Evolutionary conservation across 2,113 vertebrate genomes (phyloP).

Genomic region (Fukomys damarensis): DNA sequence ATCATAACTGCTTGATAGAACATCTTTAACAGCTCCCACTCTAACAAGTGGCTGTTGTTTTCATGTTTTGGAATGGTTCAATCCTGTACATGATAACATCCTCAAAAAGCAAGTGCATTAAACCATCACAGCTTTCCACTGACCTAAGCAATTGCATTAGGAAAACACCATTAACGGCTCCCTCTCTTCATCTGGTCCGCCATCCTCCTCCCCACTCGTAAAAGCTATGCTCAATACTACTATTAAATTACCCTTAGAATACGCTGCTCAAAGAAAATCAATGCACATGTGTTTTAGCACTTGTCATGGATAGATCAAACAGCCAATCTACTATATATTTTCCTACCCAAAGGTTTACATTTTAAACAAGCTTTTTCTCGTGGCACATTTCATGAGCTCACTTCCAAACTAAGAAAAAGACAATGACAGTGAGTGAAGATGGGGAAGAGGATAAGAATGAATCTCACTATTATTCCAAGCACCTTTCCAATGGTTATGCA

Average conservation of each 20-base stretch:
- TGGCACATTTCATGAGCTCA: conserved; percentile 48
- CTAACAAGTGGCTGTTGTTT: conserved; percentile 85
- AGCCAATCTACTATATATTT: conserved; percentile 84
- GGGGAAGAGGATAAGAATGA: background rate
- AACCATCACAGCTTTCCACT: conserved; percentile 87
- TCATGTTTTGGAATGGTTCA: conserved; percentile 84
- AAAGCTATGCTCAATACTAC: conserved; percentile 86
- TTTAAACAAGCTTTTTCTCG: conserved; percentile 50
- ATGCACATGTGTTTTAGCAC: conserved; percentile 87
- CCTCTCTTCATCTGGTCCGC: conserved; percentile 82
- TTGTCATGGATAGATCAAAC: conserved; percentile 87
- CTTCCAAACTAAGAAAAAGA: conserved; percentile 1
- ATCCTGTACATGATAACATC: conserved; percentile 82
- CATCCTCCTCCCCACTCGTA: conserved; percentile 63
- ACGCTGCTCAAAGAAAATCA: conserved; percentile 86
- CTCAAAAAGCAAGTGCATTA: conserved; percentile 85
- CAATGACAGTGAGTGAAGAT: background rate
- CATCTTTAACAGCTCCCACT: conserved; percentile 81
- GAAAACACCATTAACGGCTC: conserved; percentile 85
- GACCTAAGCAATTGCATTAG: conserved; percentile 88
- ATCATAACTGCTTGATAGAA: conserved; percentile 79
- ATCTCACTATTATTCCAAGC: background rate
- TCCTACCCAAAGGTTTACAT: conserved; percentile 78
- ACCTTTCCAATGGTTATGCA: background rate
- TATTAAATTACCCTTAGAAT: conserved; percentile 90